phyloP scores from a whole-genome alignment of 1,140 invertebrate genomes.

The Cephus cinctus region DNA sequence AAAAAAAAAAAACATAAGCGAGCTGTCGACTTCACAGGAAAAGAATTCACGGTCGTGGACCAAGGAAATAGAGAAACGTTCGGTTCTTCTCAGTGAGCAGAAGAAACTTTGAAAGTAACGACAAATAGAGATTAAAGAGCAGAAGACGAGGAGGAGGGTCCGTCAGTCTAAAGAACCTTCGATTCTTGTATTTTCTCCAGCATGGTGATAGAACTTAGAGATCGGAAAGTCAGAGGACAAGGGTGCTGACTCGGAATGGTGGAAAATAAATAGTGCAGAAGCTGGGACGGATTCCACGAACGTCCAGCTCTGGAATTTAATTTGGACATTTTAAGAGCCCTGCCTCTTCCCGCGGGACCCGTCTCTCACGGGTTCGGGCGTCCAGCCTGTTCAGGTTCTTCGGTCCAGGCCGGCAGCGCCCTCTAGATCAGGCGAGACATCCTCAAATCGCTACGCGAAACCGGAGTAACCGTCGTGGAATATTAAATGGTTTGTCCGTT shows the following conservation, averaged over 20 bases:
- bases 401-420: no score
- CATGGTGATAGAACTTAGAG: constrained; percentile 4
- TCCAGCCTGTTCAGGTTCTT: no score
- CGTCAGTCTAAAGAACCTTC: background rate
- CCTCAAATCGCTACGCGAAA: no score
- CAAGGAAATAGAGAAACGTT: no score
- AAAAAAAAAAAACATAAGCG: constrained; percentile 2
- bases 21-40: background rate
- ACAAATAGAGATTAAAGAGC: background rate
- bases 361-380: no score
- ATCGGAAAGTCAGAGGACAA: background rate
- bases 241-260: constrained; percentile 29
- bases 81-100: background rate
- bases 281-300: constrained; percentile 13
- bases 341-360: constrained; percentile 10
- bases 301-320: constrained; percentile 39
- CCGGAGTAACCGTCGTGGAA: no score
- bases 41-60: constrained; percentile 5
- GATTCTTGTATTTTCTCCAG: background rate
- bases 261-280: constrained; percentile 40
- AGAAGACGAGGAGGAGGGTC: background rate
- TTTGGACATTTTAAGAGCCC: constrained; percentile 44
- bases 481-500: no score
- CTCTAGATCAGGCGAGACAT: no score
- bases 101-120: background rate